These are phyloP conservation scores for Microtus pennsylvanicus DNA, from an alignment of 2,113 vertebrate genomes.

Conservation along the genomic window DNA sequence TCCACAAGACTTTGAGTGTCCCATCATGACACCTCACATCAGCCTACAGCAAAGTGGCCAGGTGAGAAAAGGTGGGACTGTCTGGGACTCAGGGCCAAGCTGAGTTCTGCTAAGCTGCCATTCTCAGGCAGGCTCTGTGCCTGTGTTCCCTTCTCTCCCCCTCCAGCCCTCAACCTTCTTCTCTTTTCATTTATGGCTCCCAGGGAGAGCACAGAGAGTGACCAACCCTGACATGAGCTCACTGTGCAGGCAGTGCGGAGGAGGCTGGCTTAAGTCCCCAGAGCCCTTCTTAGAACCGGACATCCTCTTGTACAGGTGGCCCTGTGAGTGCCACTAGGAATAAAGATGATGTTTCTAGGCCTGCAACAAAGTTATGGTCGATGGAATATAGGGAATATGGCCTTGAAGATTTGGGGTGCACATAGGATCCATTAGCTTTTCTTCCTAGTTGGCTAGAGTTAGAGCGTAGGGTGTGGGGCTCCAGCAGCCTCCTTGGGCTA, in stretches of 20 bases:
- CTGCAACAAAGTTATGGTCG: background rate
- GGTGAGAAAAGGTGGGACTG: background rate
- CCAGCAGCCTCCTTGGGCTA: background rate
- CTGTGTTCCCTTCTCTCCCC: background rate
- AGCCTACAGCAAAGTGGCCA: background rate
- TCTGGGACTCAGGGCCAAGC: background rate
- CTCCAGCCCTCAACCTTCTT: background rate
- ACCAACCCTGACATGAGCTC: background rate
- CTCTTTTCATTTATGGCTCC: background rate
- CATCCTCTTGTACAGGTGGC: background rate
- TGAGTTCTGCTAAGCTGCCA: background rate
- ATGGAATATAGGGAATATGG: background rate
- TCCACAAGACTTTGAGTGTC: background rate
- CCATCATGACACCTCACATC: background rate
- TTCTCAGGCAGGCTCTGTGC: background rate
- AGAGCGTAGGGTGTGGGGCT: background rate
- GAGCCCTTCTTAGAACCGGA: background rate
- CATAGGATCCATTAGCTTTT: background rate
- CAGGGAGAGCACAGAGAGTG: background rate
- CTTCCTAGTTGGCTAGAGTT: background rate
- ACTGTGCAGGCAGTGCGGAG: background rate
- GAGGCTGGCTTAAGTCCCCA: background rate
- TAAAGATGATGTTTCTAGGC: background rate
- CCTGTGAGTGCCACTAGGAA: background rate
- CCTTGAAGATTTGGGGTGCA: background rate